A percentile compares a stretch with the other conserved stretches of the same genome.
phyloP scores from a whole-genome alignment of 2,113 vertebrate genomes.

The Cynoglossus semilaevis region DNA sequence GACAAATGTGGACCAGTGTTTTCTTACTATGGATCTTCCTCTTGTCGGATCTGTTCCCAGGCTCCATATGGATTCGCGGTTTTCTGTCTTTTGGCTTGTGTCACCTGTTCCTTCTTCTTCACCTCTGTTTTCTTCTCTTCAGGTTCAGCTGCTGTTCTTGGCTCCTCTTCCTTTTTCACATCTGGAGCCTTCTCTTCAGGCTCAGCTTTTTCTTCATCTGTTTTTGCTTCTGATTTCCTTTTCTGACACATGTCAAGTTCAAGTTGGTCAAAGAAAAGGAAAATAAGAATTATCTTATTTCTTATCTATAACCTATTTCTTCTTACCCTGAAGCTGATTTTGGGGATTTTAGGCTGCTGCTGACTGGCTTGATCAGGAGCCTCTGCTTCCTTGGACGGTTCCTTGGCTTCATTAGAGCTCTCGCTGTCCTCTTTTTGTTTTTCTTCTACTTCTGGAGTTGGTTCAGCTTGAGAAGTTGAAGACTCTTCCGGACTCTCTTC shows the following conservation, averaged over 20 bases:
- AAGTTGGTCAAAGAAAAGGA: conserved; percentile 53
- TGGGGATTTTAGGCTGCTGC: conserved; percentile 46
- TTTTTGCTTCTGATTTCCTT: conserved; percentile 34
- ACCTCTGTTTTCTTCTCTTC: conserved; percentile 35
- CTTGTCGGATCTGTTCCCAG: conserved; percentile 83
- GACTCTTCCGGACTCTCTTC: conserved; percentile 37
- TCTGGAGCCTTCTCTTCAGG: conserved; percentile 20
- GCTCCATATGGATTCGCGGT: conserved; percentile 81
- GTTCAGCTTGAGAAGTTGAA: conserved; percentile 58
- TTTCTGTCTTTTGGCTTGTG: conserved; percentile 43
- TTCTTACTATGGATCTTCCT: conserved; percentile 81
- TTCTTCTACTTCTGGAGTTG: conserved; percentile 55
- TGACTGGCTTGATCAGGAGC: conserved; percentile 34
- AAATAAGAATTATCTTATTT: background rate
- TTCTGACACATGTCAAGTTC: conserved; percentile 15
- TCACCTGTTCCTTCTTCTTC: background rate
- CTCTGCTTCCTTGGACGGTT: conserved; percentile 25
- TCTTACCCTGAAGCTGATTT: conserved; percentile 81
- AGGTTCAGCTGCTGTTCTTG: conserved; percentile 14
- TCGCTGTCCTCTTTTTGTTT: conserved; percentile 2
- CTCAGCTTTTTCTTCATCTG: conserved; percentile 3
- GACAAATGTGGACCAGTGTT: background rate
- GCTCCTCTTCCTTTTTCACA: conserved; percentile 22
- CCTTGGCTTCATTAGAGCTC: conserved; percentile 15
- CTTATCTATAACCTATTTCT: background rate